Percentiles rank a stretch among this genome's conserved stretches.
phyloP scores from a whole-genome alignment of 2,888 invertebrate species.

The Charanyca ferruginea region DNA sequence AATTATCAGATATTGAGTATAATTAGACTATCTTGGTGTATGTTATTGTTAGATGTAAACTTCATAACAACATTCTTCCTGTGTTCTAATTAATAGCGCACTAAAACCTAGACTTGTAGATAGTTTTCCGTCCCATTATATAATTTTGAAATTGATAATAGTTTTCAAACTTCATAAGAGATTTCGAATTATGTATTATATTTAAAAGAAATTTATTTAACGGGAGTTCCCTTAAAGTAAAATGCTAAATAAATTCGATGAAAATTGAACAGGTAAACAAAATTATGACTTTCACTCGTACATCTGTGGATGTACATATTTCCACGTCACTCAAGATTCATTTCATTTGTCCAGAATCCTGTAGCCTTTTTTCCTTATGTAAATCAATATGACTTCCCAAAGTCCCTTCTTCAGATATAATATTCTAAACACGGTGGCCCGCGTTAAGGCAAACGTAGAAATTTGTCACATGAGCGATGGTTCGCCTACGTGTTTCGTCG shows the following conservation, averaged over 20 bases:
- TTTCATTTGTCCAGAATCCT: slow-evolving; percentile 68
- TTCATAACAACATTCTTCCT: not conserved
- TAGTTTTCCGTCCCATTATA: too few relatives aligned
- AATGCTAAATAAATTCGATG: slow-evolving; percentile 15
- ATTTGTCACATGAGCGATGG: slow-evolving; percentile 92
- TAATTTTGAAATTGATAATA: too few relatives aligned
- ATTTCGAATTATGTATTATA: too few relatives aligned
- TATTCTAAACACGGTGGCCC: slow-evolving; percentile 89
- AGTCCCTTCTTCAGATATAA: slow-evolving; percentile 82
- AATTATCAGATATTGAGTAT: slow-evolving; percentile 25
- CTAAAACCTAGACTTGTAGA: too few relatives aligned
- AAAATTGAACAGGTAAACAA: slow-evolving; percentile 18
- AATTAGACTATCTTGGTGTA: slow-evolving; percentile 19
- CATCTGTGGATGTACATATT: slow-evolving; percentile 15
- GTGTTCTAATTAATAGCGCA: not conserved
- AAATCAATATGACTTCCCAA: slow-evolving; percentile 86
- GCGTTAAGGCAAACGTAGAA: slow-evolving; percentile 91
- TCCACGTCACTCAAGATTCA: slow-evolving; percentile 64
- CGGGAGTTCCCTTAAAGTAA: too few relatives aligned
- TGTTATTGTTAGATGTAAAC: slow-evolving; percentile 19
- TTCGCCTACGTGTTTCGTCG: slow-evolving; percentile 90
- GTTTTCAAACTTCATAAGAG: too few relatives aligned
- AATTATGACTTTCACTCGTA: slow-evolving; percentile 37
- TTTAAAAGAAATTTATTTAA: not conserved
- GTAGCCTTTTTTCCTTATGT: slow-evolving; percentile 79